Evolutionary conservation across 1,140 invertebrate genomes (phyloP).

Genomic region (Pseudomyrmex gracilis): DNA sequence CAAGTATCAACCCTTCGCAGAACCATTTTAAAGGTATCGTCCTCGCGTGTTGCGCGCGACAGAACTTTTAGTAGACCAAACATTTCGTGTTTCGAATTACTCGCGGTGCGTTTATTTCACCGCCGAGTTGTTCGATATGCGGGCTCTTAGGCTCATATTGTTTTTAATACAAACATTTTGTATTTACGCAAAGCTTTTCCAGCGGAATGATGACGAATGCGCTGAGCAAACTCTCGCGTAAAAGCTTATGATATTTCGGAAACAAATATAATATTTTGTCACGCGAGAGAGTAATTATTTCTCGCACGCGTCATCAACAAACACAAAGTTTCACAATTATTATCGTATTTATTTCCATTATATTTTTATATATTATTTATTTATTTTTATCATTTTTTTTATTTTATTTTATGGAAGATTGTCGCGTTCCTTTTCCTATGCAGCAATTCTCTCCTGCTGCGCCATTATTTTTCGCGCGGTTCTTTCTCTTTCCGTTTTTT

Average conservation of each 20-base stretch:
- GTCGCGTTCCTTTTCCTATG: conserved; percentile 52
- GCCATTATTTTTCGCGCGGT: conserved; percentile 66
- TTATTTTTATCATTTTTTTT: not conserved
- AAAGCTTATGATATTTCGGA: not conserved
- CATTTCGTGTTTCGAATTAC: conserved; percentile 78
- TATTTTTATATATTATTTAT: not conserved
- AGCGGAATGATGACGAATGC: conserved; percentile 45
- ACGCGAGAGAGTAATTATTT: not conserved
- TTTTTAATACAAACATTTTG: conserved; percentile 70
- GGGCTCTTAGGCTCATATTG: conserved; percentile 71
- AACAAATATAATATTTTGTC: conserved; percentile 2
- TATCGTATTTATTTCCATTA: not conserved
- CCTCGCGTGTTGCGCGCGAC: conserved; percentile 63
- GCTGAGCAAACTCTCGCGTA: conserved; percentile 31
- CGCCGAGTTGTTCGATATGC: conserved; percentile 61
- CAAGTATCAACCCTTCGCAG: conserved; percentile 57
- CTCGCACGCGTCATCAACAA: not conserved
- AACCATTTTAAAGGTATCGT: conserved; percentile 71
- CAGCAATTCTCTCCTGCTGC: conserved; percentile 33
- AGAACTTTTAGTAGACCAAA: conserved; percentile 82
- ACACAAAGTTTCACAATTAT: not conserved
- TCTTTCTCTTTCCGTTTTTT: conserved; percentile 25
- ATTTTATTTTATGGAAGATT: not conserved
- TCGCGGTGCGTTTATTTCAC: conserved; percentile 28
- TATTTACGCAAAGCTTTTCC: conserved; percentile 57